Base-by-base conservation (phyloP, 1,140 invertebrate species). In the Drusus annulatus region DNA sequence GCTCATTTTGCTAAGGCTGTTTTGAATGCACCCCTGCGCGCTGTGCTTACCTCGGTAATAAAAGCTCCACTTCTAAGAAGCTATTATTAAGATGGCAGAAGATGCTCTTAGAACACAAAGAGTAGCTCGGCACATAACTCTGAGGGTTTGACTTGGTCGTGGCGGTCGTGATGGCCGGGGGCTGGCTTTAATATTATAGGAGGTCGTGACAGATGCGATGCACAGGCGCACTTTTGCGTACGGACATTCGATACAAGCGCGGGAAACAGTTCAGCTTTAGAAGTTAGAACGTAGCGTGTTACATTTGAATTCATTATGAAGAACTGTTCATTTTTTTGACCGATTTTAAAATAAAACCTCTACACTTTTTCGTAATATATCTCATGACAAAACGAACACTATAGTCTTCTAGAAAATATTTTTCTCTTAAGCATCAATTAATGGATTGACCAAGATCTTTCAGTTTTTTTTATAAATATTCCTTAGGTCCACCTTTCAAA, bases 51-150 rank as follows among this genome's bases (percentile, higher is more conserved):
- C 23, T 19, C 51, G 1, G n/a, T 28, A 52, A 74, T 74, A 54
- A 54, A 13, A 74, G 50, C 50, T 28, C 23, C n/a, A 23, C 21
- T 52, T 74, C 69, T 21, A 54, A 25, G 69, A 74, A 74, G 69
- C 69, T 31, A 54, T 74, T 74, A 74, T 74, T 56, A 74, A 74
- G 69, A 74, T 74, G 69, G 69, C 23, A 54, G 19, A 74, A 74
- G 69, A 74, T 74, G 69, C 69, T 74, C 69, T 56, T 25, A 63
- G 50, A 54, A 54, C 50, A 73, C 25, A 21, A 15, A 52, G 21
- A 52, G 65, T 13, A 45, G 65, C 65, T 69, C n/a, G n/a, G 13
- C 0, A 50, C 45, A 51, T 28, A 50, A 50, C 68, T 69, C 19
- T 23, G 68, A 50, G 8, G 17, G 28, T 71, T n/a, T 71, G 17